Base-by-base conservation (phyloP, 2,113 vertebrate genomes). In the Hemiscyllium ocellatum region DNA sequence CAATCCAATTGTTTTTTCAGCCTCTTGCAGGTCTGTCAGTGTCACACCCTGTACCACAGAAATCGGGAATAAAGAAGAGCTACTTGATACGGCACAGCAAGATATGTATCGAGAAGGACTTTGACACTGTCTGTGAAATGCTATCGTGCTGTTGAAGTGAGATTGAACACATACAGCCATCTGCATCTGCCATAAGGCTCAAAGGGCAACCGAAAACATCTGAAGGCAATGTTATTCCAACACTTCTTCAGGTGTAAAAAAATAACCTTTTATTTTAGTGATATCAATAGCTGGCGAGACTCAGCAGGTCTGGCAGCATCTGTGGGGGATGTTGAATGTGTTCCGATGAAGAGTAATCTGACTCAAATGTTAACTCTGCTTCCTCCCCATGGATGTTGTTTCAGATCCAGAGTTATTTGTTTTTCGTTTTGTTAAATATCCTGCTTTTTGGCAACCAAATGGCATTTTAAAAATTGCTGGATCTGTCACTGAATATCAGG, bases 1-100 rank as follows among this genome's bases (percentile, higher is more conserved):
- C 0, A 96, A 97, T 96, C 97, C 97, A 93, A 98, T 97, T 1
- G 97, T 98, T 97, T 98, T 98, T 97, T 98, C 98, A 0, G 98
- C 98, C 96, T 98, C 98, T 96, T 98, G 98, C 42, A 98, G 97
- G 96, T 98, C 98, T n/a, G 98, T 98, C 47, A 98, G 98, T 5
- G 98, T 98, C 95, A 98, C 98, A 95, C 98, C 98, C 98, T 98
- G 96, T 47, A 66, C n/a, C 17, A 93, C 22, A 93, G 2, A 37
- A 50, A 29, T 47, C 66, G 50, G 17, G 37, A 50, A 68, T 69
- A 50, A 87, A 24, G 12, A 29, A 37, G 33, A 29, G 22, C 66
- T 22, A 24, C 52, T 61, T 66, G 56, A 15, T 66, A 91, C 4
- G 13, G 29, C 22, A n/a, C 90, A 69, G 33, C 15, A 72, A 3